Evolutionary conservation across 53 echinoderm and acorn worm species (phyloP).

Genomic region (Apostichopus leukothele): DNA sequence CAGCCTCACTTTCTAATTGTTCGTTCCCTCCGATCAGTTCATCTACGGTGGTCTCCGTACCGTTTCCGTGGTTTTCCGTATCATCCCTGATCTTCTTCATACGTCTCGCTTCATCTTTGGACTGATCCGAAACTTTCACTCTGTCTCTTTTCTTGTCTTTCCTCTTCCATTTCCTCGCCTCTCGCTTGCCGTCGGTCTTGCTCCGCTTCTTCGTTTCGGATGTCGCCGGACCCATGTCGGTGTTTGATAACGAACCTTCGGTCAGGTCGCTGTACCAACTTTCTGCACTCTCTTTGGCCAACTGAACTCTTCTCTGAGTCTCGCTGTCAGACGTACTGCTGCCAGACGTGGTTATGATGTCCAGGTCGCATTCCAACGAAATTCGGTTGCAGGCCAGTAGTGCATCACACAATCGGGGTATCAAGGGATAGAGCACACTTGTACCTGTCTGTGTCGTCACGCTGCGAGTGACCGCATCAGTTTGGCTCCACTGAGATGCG

Average conservation of each 20-base stretch:
- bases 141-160: no score
- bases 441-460: neutral
- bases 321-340: neutral
- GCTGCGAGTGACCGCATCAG: neutral
- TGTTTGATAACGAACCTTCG: neutral
- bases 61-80: no score
- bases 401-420: neutral
- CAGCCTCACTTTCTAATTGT: no score
- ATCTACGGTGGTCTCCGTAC: no score
- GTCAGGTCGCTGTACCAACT: neutral
- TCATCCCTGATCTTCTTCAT: no score
- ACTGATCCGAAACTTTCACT: no score
- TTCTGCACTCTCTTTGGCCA: neutral
- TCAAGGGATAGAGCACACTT: neutral
- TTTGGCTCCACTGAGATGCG: neutral
- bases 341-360: slow-evolving; percentile 1
- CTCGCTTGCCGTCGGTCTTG: neutral
- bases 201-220: neutral
- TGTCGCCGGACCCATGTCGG: neutral
- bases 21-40: no score
- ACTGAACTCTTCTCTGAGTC: neutral
- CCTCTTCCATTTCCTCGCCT: neutral
- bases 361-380: neutral
- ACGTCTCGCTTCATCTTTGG: no score
- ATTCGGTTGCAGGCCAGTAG: neutral